A percentile compares a stretch with the other conserved stretches of the same genome.
These are phyloP conservation scores for Hoplodrina ambigua DNA, from an alignment of 2,888 invertebrate genomes.

Conservation along the genomic window DNA sequence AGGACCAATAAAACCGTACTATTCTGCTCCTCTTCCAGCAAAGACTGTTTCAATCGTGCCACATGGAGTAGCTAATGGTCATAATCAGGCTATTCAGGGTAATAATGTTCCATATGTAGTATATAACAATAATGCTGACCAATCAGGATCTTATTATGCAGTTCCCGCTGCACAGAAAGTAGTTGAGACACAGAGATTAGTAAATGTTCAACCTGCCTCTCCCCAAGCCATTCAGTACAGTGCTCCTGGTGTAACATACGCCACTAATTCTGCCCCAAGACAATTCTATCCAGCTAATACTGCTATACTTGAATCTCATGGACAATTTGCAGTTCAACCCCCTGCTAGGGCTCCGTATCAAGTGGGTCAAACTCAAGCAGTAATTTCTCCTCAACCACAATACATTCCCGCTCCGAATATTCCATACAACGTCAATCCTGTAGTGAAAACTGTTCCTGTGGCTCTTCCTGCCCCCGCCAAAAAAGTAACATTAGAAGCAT, in stretches of 20 bases:
- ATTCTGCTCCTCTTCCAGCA: constrained; percentile 20
- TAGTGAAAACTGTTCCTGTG: constrained; percentile 4
- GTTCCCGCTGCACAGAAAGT: constrained; percentile 11
- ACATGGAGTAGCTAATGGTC: constrained; percentile 5
- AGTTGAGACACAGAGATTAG: constrained; percentile 20
- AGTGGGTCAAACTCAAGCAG: constrained; percentile 23
- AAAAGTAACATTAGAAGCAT: constrained; percentile 34
- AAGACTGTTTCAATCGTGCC: constrained; percentile 24
- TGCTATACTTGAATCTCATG: constrained; percentile 29
- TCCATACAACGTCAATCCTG: constrained; percentile 22
- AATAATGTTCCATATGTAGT: constrained; percentile 3
- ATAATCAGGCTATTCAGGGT: not conserved
- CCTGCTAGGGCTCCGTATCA: constrained; percentile 14
- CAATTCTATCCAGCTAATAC: constrained; percentile 27
- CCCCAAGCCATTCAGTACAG: constrained; percentile 2
- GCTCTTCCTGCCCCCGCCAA: constrained; percentile 24
- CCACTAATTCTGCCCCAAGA: constrained; percentile 1
- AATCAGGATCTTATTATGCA: constrained; percentile 13
- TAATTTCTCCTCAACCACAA: not conserved
- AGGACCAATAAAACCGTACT: constrained; percentile 21
- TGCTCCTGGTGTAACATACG: not conserved
- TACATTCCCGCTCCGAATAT: constrained; percentile 13
- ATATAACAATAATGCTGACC: constrained; percentile 17
- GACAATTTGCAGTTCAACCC: not conserved
- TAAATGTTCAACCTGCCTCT: constrained; percentile 5